These are phyloP conservation scores for Caiman crocodilus DNA, from an alignment of 2,797 vertebrate species.

Conservation along the genomic window DNA sequence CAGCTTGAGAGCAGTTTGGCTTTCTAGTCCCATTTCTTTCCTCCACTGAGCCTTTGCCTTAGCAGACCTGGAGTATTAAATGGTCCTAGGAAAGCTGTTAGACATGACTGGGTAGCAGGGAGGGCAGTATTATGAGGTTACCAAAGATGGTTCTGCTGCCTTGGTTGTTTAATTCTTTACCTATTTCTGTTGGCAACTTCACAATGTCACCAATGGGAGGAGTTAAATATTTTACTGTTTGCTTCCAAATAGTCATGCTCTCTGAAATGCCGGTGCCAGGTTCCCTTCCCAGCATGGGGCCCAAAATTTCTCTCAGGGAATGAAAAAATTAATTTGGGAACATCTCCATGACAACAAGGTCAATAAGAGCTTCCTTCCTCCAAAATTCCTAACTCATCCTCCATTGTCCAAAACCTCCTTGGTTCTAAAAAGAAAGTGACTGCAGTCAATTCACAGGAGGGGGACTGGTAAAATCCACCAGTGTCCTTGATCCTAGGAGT, in stretches of 20 bases:
- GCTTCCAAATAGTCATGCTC: background rate
- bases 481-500: background rate
- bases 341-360: background rate
- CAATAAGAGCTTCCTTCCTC: background rate
- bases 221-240: background rate
- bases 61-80: background rate
- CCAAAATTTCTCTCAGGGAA: background rate
- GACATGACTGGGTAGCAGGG: background rate
- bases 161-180: conserved; percentile 14
- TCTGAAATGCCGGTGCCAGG: background rate
- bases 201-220: conserved; percentile 42
- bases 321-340: background rate
- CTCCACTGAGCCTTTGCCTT: background rate
- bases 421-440: background rate
- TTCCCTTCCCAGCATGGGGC: background rate
- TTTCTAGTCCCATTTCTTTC: background rate
- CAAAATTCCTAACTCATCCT: rapidly evolving
- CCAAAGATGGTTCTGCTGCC: conserved; percentile 71
- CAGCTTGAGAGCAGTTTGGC: conserved; percentile 12
- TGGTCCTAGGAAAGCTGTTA: background rate
- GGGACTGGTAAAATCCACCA: background rate
- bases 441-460: background rate
- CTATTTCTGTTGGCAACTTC: conserved; percentile 26
- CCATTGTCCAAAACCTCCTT: background rate
- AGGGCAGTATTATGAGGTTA: background rate